These are phyloP conservation scores for Microplitis mediator DNA, from an alignment of 1,140 invertebrate genomes.

Conservation along the genomic window DNA sequence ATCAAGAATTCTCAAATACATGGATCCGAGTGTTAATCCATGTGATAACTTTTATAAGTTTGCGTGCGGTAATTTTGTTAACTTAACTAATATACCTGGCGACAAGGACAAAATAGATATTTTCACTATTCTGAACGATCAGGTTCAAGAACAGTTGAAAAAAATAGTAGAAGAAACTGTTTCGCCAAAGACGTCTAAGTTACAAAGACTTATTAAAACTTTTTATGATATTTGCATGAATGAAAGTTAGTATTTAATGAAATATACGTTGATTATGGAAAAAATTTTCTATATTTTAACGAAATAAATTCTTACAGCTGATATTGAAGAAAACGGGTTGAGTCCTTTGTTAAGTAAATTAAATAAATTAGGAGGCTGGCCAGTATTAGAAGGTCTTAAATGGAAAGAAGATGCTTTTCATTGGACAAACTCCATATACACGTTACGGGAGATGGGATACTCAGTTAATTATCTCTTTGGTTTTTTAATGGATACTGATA, in stretches of 20 bases:
- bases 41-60: constrained; percentile 85
- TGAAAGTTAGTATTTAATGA: constrained; percentile 68
- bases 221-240: constrained; percentile 87
- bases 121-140: constrained; percentile 80
- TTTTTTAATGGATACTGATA: constrained; percentile 85
- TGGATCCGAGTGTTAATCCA: constrained; percentile 67
- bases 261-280: too few species aligned
- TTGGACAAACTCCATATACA: constrained; percentile 84
- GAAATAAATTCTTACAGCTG: constrained; percentile 58
- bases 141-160: constrained; percentile 79
- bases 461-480: constrained; percentile 92
- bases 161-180: constrained; percentile 75
- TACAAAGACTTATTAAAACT: constrained; percentile 77
- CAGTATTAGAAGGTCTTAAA: constrained; percentile 76
- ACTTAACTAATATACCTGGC: constrained; percentile 63
- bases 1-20: constrained; percentile 62
- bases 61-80: constrained; percentile 61
- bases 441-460: constrained; percentile 78
- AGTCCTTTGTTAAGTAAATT: constrained; percentile 74
- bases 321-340: constrained; percentile 76
- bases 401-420: constrained; percentile 78
- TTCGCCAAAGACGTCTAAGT: constrained; percentile 69
- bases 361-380: constrained; percentile 86
- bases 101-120: constrained; percentile 77
- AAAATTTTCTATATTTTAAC: not conserved